Evolutionary conservation across 2,888 invertebrate species (phyloP), one percentile per base, ranked within the genome.

Genomic region (Temnothorax rugatulus): DNA sequence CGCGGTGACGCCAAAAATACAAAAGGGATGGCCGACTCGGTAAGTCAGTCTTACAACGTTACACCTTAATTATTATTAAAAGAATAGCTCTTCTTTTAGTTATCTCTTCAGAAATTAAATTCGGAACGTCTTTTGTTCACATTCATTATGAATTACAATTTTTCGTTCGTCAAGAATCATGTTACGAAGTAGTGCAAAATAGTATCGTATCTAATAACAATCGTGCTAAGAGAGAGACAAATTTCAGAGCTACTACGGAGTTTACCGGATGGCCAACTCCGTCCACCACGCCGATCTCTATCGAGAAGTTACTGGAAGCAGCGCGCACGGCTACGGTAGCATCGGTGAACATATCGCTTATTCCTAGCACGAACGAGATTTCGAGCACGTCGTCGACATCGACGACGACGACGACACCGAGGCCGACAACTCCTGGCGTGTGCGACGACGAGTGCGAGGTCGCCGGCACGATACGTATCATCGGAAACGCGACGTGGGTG

Each of bases 181-280:
- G 4, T 44, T 15, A 66, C 9, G 18, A 47, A 50, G 4, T 29
- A 11, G 0, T n/a, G 7, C 18, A 47, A 68, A 44, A 25, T 68
- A 15, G 8, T 15, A 34, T 11, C 4, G 4, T 18, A 18, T 47
- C 2, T 15, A 47, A 25, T 18, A 1, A n/a, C 18, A 21, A 29
- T 74, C n/a, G n/a, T 61, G 15, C 41, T 13, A 7, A 34, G 34
- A 34, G 4, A 34, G 7, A 34, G 25, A 82, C n/a, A 38, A 79
- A 87, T 93, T 95, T 59, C 92, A 97, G 97, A 95, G 97, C 97
- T 34, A 97, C 98, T 11, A 98, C 98, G 25, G 98, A 98, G 94
- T 98, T 98, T 91, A 98, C 98, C 18, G 98, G 98, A 21, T 98
- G 98, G 98, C 98, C 98, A 15, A 97, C 98, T 0, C 97, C 98